A percentile compares a stretch with the other conserved stretches of the same genome.
Conservation (phyloP, 2,113 vertebrate species). For the Zootoca vivipara region DNA sequence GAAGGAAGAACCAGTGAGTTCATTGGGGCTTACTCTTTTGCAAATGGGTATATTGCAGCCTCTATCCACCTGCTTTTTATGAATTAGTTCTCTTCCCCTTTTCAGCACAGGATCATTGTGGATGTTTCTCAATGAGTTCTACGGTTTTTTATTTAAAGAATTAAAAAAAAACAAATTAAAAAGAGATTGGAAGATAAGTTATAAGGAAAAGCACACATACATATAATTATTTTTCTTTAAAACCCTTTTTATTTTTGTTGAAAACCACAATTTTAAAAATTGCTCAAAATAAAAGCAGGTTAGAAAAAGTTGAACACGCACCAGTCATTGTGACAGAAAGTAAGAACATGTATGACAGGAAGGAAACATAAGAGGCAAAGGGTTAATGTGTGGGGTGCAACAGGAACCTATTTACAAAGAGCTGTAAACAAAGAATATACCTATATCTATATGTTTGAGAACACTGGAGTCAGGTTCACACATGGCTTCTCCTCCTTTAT, state of each 20-base stretch:
- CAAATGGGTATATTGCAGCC: neutral
- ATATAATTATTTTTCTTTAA: slow-evolving; percentile 17
- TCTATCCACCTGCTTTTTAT: neutral
- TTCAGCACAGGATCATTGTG: neutral
- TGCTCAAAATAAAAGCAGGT: slow-evolving; percentile 79
- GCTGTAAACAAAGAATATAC: slow-evolving; percentile 76
- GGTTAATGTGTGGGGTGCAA: slow-evolving; percentile 32
- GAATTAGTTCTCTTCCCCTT: neutral
- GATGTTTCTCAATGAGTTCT: neutral
- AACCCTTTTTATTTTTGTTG: slow-evolving; percentile 76
- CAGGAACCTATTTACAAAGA: slow-evolving; percentile 73
- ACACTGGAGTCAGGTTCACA: slow-evolving; percentile 71
- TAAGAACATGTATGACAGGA: slow-evolving; percentile 61
- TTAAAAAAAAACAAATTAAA: neutral
- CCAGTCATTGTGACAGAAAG: slow-evolving; percentile 72
- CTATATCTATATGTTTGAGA: slow-evolving; percentile 49
- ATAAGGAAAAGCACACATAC: neutral
- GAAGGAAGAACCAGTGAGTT: neutral
- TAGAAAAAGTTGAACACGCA: slow-evolving; percentile 78
- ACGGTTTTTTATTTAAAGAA: neutral
- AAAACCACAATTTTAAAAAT: slow-evolving; percentile 83
- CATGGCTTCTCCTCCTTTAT: slow-evolving; percentile 82
- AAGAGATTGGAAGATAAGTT: too few species aligned
- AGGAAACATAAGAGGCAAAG: slow-evolving; percentile 67
- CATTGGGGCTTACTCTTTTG: neutral